phyloP scores from a whole-genome alignment of 2,113 vertebrate species.

The Morone chrysops region DNA sequence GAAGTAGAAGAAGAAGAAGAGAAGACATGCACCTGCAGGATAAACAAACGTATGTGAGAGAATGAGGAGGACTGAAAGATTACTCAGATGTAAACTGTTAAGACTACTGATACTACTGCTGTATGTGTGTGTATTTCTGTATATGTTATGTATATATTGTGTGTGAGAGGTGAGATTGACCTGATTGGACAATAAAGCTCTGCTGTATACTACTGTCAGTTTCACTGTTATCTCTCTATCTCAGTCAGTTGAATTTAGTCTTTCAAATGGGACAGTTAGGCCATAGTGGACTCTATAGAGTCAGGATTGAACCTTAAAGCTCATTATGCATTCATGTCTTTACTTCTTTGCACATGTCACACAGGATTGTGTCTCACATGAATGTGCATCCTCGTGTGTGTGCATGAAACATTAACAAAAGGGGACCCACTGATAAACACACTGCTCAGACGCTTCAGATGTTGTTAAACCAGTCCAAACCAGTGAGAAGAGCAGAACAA shows the following conservation, averaged over 20 bases:
- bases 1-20: not conserved
- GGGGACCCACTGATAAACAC: not conserved
- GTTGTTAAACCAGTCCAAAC: too few relatives aligned
- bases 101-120: not conserved
- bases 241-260: not conserved
- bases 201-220: not conserved
- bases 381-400: not conserved
- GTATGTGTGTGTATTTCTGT: not conserved
- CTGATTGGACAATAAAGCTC: not conserved
- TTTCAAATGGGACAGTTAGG: too few relatives aligned
- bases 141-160: not conserved
- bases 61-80: slow-evolving; percentile 19
- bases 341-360: too few relatives aligned
- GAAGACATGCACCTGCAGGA: slow-evolving; percentile 21
- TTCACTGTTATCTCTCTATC: not conserved
- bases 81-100: not conserved
- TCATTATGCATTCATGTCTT: not conserved
- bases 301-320: not conserved
- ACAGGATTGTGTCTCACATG: not conserved
- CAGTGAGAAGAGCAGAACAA: too few relatives aligned
- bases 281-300: not conserved
- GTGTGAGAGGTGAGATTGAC: not conserved
- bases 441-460: not conserved
- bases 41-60: slow-evolving; percentile 20
- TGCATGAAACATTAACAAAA: not conserved